A percentile compares a stretch with the other conserved stretches of the same genome.
Conservation (phyloP, 2,888 invertebrate genomes). For the Melinaea menophilus region DNA sequence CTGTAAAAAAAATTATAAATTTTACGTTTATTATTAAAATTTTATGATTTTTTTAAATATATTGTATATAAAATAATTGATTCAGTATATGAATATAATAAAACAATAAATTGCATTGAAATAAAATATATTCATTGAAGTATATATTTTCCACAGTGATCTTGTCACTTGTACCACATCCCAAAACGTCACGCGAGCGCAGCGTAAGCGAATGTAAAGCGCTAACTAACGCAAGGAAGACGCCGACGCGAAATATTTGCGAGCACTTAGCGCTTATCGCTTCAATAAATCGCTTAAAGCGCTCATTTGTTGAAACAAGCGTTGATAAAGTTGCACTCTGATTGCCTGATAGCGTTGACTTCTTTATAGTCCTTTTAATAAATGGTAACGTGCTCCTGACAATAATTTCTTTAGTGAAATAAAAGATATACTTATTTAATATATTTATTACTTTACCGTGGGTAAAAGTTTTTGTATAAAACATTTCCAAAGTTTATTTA, state of each 20-base stretch:
- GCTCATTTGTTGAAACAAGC: constrained; percentile 39
- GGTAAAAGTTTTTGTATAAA: neutral
- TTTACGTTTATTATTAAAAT: no score
- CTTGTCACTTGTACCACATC: constrained; percentile 22
- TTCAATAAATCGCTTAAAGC: constrained; percentile 40
- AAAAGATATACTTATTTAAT: neutral
- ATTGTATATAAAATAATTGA: no score
- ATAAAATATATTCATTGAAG: neutral
- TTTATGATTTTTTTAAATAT: no score
- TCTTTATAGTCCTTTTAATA: constrained; percentile 8
- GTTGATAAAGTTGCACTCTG: constrained; percentile 33
- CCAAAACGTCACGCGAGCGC: constrained; percentile 44
- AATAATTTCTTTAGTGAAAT: neutral
- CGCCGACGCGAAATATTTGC: constrained; percentile 61
- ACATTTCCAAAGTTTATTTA: no score
- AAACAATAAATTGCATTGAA: neutral
- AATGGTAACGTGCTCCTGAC: constrained; percentile 6
- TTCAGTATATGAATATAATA: no score
- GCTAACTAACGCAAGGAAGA: constrained; percentile 68
- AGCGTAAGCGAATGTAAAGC: constrained; percentile 48
- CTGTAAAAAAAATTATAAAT: no score
- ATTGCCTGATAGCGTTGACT: constrained; percentile 25
- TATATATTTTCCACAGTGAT: neutral
- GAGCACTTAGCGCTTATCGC: constrained; percentile 58
- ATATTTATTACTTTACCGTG: neutral